phyloP scores from a whole-genome alignment of 2,113 vertebrate species.

The Peromyscus maniculatus region DNA sequence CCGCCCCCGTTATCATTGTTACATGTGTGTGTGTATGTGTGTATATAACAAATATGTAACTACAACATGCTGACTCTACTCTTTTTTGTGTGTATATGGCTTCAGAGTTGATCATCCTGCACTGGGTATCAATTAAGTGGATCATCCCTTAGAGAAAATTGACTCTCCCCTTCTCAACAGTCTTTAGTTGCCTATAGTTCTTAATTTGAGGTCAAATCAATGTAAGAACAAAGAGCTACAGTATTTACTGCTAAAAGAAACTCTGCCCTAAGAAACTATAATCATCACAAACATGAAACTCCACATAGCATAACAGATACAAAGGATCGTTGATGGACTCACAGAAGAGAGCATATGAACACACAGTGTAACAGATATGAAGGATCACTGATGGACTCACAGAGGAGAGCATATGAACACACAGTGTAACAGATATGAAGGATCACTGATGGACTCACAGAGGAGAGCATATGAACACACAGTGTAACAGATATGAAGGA shows the following conservation, averaged over 20 bases:
- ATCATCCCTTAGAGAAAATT: background rate
- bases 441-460: background rate
- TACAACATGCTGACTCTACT: background rate
- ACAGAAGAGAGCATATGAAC: background rate
- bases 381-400: too few species aligned
- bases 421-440: background rate
- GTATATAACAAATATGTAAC: background rate
- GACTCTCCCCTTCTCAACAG: background rate
- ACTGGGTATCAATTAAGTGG: background rate
- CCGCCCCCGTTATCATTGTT: background rate
- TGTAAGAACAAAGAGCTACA: background rate
- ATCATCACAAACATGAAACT: background rate
- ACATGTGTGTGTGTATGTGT: background rate
- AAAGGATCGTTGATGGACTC: background rate
- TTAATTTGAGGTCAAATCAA: slow-evolving; percentile 17
- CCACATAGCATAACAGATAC: background rate
- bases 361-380: too few species aligned
- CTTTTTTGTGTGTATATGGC: background rate
- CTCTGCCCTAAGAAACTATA: background rate
- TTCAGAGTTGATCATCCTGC: background rate
- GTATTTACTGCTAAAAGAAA: background rate
- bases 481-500: background rate
- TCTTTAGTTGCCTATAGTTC: background rate
- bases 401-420: background rate
- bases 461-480: background rate